These are phyloP conservation scores for Furnarius figulus DNA, from an alignment of 2,113 vertebrate species.

Conservation along the genomic window DNA sequence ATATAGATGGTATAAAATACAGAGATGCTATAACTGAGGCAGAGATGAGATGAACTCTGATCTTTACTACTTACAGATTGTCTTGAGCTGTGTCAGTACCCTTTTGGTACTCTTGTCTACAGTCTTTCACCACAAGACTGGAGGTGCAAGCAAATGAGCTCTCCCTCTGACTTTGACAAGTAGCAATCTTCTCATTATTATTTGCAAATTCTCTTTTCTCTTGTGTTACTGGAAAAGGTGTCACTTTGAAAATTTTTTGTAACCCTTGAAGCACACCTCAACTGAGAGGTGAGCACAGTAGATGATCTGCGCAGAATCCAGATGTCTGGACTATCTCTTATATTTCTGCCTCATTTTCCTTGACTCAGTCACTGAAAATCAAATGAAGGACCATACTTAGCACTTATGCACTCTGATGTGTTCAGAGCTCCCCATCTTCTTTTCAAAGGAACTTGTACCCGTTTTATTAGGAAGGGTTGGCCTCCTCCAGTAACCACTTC, in stretches of 20 bases:
- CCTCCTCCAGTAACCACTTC: background rate
- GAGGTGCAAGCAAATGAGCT: background rate
- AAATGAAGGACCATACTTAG: background rate
- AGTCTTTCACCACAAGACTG: background rate
- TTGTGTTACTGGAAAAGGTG: background rate
- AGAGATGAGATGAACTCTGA: background rate
- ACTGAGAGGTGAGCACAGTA: background rate
- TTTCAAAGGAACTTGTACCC: background rate
- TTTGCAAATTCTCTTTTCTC: slow-evolving; percentile 24
- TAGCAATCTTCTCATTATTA: background rate
- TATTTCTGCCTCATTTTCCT: background rate
- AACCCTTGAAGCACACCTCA: background rate
- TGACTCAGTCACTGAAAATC: background rate
- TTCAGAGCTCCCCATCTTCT: background rate
- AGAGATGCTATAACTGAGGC: background rate
- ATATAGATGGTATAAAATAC: background rate
- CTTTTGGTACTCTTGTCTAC: background rate
- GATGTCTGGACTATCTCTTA: background rate
- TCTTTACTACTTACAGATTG: background rate
- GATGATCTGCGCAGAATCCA: background rate
- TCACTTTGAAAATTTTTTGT: background rate
- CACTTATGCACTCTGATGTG: rapidly evolving
- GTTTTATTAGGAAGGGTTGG: background rate
- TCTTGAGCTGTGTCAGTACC: background rate
- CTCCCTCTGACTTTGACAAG: background rate